Conservation (phyloP, 2,113 vertebrate genomes). For the Scopus umbretta region DNA sequence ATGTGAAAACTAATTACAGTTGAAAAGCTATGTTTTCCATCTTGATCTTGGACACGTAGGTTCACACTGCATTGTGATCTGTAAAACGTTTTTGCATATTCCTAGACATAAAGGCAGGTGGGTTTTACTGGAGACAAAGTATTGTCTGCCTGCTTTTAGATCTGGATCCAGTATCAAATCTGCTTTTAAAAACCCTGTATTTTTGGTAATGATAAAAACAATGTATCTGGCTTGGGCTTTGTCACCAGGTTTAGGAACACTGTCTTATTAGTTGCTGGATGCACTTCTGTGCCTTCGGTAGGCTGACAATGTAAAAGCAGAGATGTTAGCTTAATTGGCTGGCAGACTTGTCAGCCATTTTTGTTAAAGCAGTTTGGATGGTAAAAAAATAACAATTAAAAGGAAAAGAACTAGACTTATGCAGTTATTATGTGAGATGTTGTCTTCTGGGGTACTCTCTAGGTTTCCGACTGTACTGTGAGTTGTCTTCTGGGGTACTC, state of each 20-base stretch:
- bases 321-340: neutral
- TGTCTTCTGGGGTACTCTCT: neutral
- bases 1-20: neutral
- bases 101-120: neutral
- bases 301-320: neutral
- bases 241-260: neutral
- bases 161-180: constrained; percentile 29
- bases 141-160: neutral
- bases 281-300: neutral
- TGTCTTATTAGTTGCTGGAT: neutral
- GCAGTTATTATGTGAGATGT: neutral
- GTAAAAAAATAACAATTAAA: neutral
- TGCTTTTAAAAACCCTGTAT: neutral
- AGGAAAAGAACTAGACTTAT: neutral
- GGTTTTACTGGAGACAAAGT: neutral
- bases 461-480: neutral
- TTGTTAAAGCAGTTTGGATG: neutral
- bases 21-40: neutral
- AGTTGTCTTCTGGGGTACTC: neutral
- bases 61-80: neutral
- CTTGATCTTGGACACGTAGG: neutral
- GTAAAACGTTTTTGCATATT: neutral
- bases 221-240: neutral
- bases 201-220: neutral
- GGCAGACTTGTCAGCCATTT: neutral